Evolutionary conservation across 2,888 invertebrate species (phyloP).

Genomic region (Drosophila rubida): DNA sequence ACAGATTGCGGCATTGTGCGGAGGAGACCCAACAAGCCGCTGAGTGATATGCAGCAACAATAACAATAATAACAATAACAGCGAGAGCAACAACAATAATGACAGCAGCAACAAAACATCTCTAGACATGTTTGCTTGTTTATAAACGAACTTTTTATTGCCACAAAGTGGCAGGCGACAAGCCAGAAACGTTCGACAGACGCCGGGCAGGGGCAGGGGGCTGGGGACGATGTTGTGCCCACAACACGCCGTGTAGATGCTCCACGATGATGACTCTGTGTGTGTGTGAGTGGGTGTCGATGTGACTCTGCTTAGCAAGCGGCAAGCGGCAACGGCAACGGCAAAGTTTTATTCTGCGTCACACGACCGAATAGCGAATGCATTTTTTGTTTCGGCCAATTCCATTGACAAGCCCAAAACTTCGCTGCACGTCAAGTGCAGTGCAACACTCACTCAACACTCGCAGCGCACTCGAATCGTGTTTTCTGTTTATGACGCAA

Average conservation of each 20-base stretch:
- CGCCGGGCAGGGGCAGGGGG: neutral
- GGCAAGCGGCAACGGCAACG: slow-evolving; percentile 47
- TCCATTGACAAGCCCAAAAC: slow-evolving; percentile 50
- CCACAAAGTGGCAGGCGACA: slow-evolving; percentile 74
- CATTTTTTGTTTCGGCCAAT: slow-evolving; percentile 43
- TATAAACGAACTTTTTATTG: slow-evolving; percentile 78
- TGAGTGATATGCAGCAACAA: slow-evolving; percentile 62
- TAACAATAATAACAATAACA: slow-evolving; percentile 38
- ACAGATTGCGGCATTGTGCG: no score
- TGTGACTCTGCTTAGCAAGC: slow-evolving; percentile 22
- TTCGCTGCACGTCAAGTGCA: slow-evolving; percentile 28
- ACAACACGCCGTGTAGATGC: neutral
- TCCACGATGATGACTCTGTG: neutral
- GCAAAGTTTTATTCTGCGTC: slow-evolving; percentile 43
- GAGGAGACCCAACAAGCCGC: slow-evolving; percentile 58
- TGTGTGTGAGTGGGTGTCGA: neutral
- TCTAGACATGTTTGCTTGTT: slow-evolving; percentile 68
- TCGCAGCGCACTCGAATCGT: neutral
- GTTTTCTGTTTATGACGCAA: neutral
- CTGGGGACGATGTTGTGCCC: no score
- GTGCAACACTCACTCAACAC: neutral
- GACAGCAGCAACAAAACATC: slow-evolving; percentile 43
- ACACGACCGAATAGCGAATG: slow-evolving; percentile 42
- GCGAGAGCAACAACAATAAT: no score
- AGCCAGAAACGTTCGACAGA: slow-evolving; percentile 50